Evolutionary conservation across 2,888 invertebrate species (phyloP), one percentile per base, ranked within the genome.

Genomic region (Muschampia plurimacula): DNA sequence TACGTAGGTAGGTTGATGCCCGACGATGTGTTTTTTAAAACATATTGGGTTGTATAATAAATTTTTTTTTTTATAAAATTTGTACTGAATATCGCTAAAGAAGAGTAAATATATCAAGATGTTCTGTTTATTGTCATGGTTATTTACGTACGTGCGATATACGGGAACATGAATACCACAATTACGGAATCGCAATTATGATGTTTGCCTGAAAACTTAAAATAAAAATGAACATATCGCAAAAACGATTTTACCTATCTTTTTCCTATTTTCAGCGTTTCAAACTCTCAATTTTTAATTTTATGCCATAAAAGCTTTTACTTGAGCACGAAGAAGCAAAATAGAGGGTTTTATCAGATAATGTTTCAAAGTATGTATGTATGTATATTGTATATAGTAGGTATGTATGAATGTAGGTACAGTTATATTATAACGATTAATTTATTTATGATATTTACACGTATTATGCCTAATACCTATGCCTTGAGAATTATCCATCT

Each of bases 141-240:
- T 65, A 65, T 65, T 49, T 65, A 12, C 13, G 28, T 32, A n/a
- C 52, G n/a, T 10, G 52, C 52, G 39, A 36, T 36, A 36, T 52
- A 52, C 52, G 66, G 52, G 15, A n/a, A 36, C 12, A 57, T 41
- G 67, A 67, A 67, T 67, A 55, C 67, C 55, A 55, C 55, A 41
- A 57, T 67, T 55, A 67, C 67, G 55, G 49, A 22, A 22, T 55
- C 32, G 15, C 39, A 55, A 55, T 55, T 55, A 66, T 66, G 15
- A 39, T 55, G n/a, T 55, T 39, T 39, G 55, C 36, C 36, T 66
- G 10, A 52, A 39, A 66, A n/a, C 67, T 67, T 55, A 22, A 41
- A 15, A 52, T 55, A 22, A 41, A 15, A 52, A 52, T 52, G 52
- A 52, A 52, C 52, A 15, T 15, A 15, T 52, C 12, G 15, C 52